Percentiles rank a stretch among this genome's conserved stretches.
phyloP scores from a whole-genome alignment of 2,113 vertebrate genomes.

The Python bivittatus region DNA sequence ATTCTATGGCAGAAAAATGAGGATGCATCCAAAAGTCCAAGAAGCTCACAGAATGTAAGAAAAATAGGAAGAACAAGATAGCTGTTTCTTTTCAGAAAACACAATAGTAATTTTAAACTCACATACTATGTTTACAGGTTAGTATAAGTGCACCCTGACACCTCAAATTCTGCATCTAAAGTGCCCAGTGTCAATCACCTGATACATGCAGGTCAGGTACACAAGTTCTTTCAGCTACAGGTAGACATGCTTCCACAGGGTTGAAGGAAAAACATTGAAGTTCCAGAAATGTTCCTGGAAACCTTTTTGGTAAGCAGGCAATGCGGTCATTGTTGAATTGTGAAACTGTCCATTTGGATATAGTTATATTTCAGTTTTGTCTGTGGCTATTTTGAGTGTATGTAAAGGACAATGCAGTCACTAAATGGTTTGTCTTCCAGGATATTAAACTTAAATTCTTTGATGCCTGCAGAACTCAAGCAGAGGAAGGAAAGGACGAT shows the following conservation, averaged over 20 bases:
- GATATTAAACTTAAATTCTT: background rate
- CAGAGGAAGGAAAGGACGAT: background rate
- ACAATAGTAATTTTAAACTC: background rate
- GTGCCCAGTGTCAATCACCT: background rate
- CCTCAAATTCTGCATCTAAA: background rate
- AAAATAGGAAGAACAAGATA: background rate
- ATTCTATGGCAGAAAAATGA: background rate
- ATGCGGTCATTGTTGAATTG: background rate
- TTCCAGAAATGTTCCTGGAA: background rate
- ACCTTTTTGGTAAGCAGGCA: background rate
- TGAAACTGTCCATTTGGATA: background rate
- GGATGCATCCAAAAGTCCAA: background rate
- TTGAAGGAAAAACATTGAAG: background rate
- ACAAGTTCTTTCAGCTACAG: background rate
- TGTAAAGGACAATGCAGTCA: background rate
- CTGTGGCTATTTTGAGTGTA: background rate
- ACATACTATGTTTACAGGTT: background rate
- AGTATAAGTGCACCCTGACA: background rate
- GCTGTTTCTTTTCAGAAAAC: slow-evolving; percentile 11
- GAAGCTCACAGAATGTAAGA: background rate
- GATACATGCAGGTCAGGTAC: background rate
- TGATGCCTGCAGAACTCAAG: background rate
- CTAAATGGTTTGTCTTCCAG: slow-evolving; percentile 1
- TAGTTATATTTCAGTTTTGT: background rate
- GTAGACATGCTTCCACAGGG: too few relatives aligned